A percentile compares a stretch with the other conserved stretches of the same genome.
Conservation (phyloP, 2,113 vertebrate genomes). For the Furnarius figulus region DNA sequence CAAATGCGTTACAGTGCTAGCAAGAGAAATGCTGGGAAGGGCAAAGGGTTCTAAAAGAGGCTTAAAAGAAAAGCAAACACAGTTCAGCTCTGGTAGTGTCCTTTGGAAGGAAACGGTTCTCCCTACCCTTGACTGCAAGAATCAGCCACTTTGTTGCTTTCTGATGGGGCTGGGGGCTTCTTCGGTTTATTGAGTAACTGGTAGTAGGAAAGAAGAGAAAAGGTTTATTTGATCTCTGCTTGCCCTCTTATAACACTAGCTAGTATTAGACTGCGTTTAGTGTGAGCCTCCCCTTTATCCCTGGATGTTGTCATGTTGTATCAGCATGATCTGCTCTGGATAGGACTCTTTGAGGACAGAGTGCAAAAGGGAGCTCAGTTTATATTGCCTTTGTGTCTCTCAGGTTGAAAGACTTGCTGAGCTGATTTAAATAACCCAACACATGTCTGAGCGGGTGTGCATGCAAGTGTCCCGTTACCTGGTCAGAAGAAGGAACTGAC, state of each 20-base stretch:
- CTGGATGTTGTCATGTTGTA: constrained; percentile 63
- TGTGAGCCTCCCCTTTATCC: constrained; percentile 60
- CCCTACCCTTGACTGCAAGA: rapidly evolving
- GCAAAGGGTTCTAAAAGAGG: constrained; percentile 17
- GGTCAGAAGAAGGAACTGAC: not conserved
- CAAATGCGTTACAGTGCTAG: constrained; percentile 23
- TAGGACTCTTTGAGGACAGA: constrained; percentile 61
- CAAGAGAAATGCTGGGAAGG: not conserved
- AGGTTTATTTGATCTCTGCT: constrained; percentile 41
- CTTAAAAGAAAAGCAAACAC: not conserved
- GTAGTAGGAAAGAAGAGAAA: not conserved
- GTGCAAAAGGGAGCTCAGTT: constrained; percentile 23
- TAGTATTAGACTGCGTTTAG: constrained; percentile 18
- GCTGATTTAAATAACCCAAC: constrained; percentile 16
- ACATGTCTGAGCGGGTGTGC: not conserved
- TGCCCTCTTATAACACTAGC: constrained; percentile 29
- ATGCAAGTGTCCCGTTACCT: not conserved
- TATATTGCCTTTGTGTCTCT: constrained; percentile 15
- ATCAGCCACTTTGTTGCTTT: rapidly evolving
- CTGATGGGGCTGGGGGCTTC: not conserved
- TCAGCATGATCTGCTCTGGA: constrained; percentile 66
- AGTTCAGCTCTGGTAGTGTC: not conserved
- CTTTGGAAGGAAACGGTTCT: not conserved
- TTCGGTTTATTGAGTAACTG: not conserved
- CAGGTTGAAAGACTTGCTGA: not conserved